Percentiles rank a stretch among this genome's conserved stretches.
These are phyloP conservation scores for Drosophila erecta DNA, from an alignment of 1,140 invertebrate genomes.

Conservation along the genomic window DNA sequence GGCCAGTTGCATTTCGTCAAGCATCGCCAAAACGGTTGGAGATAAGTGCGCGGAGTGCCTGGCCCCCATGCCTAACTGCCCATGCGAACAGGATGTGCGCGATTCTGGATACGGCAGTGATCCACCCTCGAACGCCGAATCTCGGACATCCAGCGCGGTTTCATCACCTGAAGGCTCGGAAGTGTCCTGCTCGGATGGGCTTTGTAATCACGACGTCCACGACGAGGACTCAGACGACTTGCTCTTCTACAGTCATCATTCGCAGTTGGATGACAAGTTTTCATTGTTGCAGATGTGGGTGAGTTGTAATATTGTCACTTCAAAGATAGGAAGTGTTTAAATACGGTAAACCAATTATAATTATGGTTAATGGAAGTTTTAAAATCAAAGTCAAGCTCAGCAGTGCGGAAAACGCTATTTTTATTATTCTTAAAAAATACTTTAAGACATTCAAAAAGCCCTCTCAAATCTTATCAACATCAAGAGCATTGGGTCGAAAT, in stretches of 20 bases:
- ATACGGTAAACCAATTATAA: not conserved
- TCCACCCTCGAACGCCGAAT: slow-evolving; percentile 86
- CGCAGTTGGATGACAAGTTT: slow-evolving; percentile 62
- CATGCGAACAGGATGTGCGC: slow-evolving; percentile 86
- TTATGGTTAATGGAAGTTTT: too few species aligned
- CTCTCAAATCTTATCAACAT: not conserved
- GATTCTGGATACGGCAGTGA: slow-evolving; percentile 94
- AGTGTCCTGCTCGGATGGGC: slow-evolving; percentile 92
- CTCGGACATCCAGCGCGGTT: slow-evolving; percentile 88
- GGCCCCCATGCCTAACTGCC: slow-evolving; percentile 74
- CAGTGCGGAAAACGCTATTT: too few species aligned
- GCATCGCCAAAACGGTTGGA: slow-evolving; percentile 27
- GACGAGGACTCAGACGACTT: slow-evolving; percentile 56
- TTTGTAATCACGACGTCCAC: slow-evolving; percentile 89
- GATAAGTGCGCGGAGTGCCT: slow-evolving; percentile 67
- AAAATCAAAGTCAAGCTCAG: too few species aligned
- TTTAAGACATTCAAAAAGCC: too few species aligned
- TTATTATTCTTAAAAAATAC: too few species aligned
- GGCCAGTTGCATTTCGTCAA: slow-evolving; percentile 43
- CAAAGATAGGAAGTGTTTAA: not conserved
- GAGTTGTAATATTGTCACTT: slow-evolving; percentile 30
- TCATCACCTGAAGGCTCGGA: slow-evolving; percentile 92
- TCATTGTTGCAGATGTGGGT: slow-evolving; percentile 84
- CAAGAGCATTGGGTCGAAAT: not conserved
- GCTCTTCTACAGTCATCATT: slow-evolving; percentile 38